Conservation (phyloP, 1,140 invertebrate species). For the Monomorium pharaonis region DNA sequence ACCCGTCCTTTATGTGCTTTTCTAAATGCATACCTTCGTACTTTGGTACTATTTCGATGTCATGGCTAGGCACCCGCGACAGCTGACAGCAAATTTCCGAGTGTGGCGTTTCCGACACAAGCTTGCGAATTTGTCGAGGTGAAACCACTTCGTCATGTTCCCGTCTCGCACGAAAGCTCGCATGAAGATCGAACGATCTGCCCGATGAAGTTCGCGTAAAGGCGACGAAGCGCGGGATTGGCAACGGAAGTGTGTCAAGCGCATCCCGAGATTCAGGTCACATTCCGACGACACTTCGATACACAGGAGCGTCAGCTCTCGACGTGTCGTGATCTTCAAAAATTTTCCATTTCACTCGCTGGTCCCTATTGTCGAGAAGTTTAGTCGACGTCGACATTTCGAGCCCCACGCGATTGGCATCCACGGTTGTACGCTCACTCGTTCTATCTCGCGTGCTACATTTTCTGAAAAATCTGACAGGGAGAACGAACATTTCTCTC, state of each 20-base stretch:
- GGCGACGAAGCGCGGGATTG: conserved; percentile 24
- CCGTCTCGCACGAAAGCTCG: not conserved
- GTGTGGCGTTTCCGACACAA: conserved; percentile 17
- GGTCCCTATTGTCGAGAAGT: conserved; percentile 36
- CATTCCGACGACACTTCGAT: conserved; percentile 48
- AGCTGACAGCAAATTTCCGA: conserved; percentile 40
- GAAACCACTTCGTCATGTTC: conserved; percentile 37
- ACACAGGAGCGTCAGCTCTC: conserved; percentile 8
- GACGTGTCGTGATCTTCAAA: conserved; percentile 34
- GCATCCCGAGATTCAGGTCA: conserved; percentile 41
- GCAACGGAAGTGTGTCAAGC: conserved; percentile 51
- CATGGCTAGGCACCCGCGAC: not conserved
- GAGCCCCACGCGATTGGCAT: conserved; percentile 29
- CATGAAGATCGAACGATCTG: conserved; percentile 39
- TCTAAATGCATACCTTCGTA: not conserved
- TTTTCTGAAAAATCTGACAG: conserved; percentile 48
- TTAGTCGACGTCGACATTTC: conserved; percentile 42
- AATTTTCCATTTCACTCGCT: conserved; percentile 53
- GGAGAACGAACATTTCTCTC: conserved; percentile 26
- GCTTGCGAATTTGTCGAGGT: conserved; percentile 43
- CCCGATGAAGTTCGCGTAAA: conserved; percentile 54
- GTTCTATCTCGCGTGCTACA: conserved; percentile 26
- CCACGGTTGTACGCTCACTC: not conserved
- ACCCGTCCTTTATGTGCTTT: not conserved
- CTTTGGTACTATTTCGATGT: not conserved